phyloP scores from a whole-genome alignment of 2,888 invertebrate species.

The Brachypalpus laphriformis region DNA sequence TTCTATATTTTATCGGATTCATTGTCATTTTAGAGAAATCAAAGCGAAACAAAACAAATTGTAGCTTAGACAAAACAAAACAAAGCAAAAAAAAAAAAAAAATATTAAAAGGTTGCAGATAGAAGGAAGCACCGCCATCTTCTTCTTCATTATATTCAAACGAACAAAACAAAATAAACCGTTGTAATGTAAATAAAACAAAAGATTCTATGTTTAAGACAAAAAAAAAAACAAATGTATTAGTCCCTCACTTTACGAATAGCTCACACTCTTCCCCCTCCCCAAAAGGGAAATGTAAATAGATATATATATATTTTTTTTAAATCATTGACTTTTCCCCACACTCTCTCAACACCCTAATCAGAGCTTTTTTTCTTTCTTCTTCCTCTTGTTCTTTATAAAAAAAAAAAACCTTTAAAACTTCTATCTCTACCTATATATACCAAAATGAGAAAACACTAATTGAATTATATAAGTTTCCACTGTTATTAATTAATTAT shows the following conservation, averaged over 20 bases:
- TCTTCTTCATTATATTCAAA: slow-evolving; percentile 35
- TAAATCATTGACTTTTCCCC: not conserved
- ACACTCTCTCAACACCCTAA: not conserved
- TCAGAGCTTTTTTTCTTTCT: slow-evolving; percentile 4
- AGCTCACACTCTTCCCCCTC: not conserved
- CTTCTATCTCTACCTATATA: slow-evolving; percentile 72
- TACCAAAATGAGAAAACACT: slow-evolving; percentile 64
- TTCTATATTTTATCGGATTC: slow-evolving; percentile 80
- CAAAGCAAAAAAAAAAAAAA: slow-evolving; percentile 62
- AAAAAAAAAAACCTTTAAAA: not conserved
- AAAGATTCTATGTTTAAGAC: not conserved
- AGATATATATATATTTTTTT: not conserved
- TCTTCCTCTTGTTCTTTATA: slow-evolving; percentile 14
- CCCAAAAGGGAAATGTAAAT: not conserved
- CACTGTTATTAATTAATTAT: slow-evolving; percentile 63
- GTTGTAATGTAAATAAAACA: slow-evolving; percentile 32
- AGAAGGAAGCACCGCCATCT: slow-evolving; percentile 49
- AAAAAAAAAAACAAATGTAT: slow-evolving; percentile 4
- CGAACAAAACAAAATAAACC: slow-evolving; percentile 5
- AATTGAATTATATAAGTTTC: slow-evolving; percentile 58
- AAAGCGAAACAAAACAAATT: slow-evolving; percentile 69
- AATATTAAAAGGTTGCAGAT: slow-evolving; percentile 63
- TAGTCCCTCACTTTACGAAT: not conserved
- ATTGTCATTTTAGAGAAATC: slow-evolving; percentile 75
- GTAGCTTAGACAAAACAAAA: slow-evolving; percentile 65